phyloP scores from a whole-genome alignment of 37 sponge, comb jelly and placozoan genomes.

The Diacarnus erythraeanus region DNA sequence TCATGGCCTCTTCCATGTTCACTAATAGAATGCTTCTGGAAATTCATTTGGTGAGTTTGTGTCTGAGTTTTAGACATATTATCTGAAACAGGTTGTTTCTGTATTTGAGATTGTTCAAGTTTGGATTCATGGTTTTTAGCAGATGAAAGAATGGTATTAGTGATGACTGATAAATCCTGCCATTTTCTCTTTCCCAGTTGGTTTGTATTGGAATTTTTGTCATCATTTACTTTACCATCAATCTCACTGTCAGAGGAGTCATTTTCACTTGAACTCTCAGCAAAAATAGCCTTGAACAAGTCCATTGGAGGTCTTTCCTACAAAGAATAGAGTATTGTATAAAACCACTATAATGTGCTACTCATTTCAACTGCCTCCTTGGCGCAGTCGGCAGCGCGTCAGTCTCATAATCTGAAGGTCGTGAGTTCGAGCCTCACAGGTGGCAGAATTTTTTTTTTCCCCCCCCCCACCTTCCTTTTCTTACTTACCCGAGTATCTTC shows the following conservation, averaged over 20 bases:
- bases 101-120: not conserved
- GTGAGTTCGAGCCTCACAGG: conserved; percentile 99
- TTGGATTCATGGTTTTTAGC: not conserved
- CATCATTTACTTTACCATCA: not conserved
- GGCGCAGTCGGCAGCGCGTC: conserved; percentile 97
- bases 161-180: conserved; percentile 20
- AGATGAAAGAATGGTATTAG: not conserved
- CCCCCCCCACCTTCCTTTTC: not conserved
- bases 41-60: too few species aligned
- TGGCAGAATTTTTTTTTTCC: conserved; percentile 74
- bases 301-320: conserved; percentile 80
- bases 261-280: conserved; percentile 67
- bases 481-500: not conserved
- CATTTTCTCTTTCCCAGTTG: not conserved
- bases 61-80: too few species aligned
- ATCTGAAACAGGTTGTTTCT: too few species aligned
- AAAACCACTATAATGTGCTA: not conserved
- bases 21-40: too few species aligned
- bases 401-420: conserved; percentile 99
- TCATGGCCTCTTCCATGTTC: too few species aligned
- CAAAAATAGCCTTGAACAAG: conserved; percentile 89
- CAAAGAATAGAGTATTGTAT: not conserved
- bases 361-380: conserved; percentile 76
- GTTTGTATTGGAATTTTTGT: not conserved
- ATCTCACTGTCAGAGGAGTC: conserved; percentile 34